These are phyloP conservation scores for Stramonita haemastoma DNA, from an alignment of 2,888 invertebrate species.

Conservation along the genomic window DNA sequence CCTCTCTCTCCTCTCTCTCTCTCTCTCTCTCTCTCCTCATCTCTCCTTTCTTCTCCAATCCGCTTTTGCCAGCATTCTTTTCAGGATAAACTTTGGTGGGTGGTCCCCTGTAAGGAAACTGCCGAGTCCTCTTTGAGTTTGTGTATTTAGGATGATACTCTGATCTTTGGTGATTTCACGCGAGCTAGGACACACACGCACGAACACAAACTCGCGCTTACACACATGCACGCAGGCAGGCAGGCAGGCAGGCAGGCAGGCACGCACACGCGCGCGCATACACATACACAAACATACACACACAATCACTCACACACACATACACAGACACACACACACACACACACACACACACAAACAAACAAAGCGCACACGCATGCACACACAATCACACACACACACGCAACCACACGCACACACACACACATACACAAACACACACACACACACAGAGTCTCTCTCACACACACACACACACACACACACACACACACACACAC, in stretches of 20 bases:
- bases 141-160: background rate
- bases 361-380: background rate
- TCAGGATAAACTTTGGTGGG: background rate
- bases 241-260: background rate
- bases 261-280: background rate
- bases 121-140: background rate
- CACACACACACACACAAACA: background rate
- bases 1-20: too few relatives aligned
- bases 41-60: too few relatives aligned
- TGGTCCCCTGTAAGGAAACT: background rate
- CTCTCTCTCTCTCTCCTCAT: too few relatives aligned
- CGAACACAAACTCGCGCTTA: background rate
- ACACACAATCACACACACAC: background rate
- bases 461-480: background rate
- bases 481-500: conserved; percentile 11
- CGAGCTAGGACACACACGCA: background rate
- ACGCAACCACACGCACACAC: too few relatives aligned
- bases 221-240: background rate
- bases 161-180: background rate
- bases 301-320: too few relatives aligned
- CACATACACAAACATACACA: background rate
- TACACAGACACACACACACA: background rate
- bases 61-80: background rate
- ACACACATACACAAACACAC: conserved; percentile 17
- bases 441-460: background rate